Percentiles rank a stretch among this genome's conserved stretches.
These are phyloP conservation scores for Argyra leucocephala DNA, from an alignment of 2,888 invertebrate species.

Conservation along the genomic window DNA sequence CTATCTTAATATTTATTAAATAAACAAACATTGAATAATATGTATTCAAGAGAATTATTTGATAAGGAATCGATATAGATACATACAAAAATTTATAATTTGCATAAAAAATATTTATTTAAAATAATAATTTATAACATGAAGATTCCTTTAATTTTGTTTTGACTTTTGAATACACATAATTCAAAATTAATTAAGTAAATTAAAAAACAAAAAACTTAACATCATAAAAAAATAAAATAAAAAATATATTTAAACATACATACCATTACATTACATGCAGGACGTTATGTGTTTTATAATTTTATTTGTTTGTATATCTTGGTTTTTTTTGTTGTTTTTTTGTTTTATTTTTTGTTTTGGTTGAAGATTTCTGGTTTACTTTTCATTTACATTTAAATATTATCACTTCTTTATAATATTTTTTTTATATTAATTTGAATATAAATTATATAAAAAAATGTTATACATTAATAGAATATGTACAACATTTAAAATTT, in stretches of 20 bases:
- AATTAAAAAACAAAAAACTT: not conserved
- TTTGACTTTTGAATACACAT: no score
- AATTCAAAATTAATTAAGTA: no score
- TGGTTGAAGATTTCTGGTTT: not conserved
- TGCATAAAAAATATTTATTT: no score
- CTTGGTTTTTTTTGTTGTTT: not conserved
- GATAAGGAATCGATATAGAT: no score
- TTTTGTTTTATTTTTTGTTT: not conserved
- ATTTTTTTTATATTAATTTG: not conserved
- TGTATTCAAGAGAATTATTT: no score
- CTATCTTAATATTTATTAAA: no score
- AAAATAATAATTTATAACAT: no score
- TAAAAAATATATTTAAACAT: not conserved
- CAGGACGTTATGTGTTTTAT: constrained; percentile 1
- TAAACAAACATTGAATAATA: no score
- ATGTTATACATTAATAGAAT: not conserved
- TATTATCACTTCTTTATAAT: not conserved
- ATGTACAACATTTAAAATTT: not conserved
- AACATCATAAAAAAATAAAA: not conserved
- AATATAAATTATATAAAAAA: not conserved
- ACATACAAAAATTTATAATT: no score
- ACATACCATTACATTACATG: constrained; percentile 5
- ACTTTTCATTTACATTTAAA: not conserved
- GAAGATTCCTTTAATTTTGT: not conserved
- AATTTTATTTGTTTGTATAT: no score